phyloP scores from a whole-genome alignment of 1,140 invertebrate genomes.

The Leptestheria dahalacensis region DNA sequence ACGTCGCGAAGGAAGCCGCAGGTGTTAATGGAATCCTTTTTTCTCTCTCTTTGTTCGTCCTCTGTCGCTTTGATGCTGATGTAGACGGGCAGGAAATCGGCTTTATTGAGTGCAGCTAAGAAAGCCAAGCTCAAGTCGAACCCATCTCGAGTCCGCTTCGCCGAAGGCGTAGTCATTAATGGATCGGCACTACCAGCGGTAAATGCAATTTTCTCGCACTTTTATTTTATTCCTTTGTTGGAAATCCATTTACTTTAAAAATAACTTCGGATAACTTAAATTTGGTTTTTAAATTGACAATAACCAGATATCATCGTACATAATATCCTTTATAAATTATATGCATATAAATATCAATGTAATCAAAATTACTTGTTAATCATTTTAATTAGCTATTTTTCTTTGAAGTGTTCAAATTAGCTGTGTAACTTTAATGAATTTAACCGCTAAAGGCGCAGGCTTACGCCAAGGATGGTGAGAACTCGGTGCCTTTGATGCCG shows the following conservation, averaged over 20 bases:
- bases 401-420: no score
- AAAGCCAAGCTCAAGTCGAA: conserved; percentile 61
- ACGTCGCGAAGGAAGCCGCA: no score
- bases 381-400: no score
- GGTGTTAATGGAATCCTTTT: neutral
- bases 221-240: neutral
- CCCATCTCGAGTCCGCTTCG: conserved; percentile 72
- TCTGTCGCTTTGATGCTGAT: conserved; percentile 20
- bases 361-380: no score
- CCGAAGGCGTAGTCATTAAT: conserved; percentile 74
- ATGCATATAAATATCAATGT: no score
- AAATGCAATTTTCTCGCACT: conserved; percentile 17
- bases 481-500: conserved; percentile 71
- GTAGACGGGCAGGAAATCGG: conserved; percentile 54
- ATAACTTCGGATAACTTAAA: no score
- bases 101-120: conserved; percentile 69
- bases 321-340: no score
- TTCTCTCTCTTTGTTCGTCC: neutral
- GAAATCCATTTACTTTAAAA: no score
- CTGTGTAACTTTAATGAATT: no score
- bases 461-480: conserved; percentile 39
- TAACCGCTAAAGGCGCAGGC: neutral
- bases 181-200: conserved; percentile 39
- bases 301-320: no score
- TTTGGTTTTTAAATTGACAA: no score